Percentiles rank a stretch among this genome's conserved stretches.
These are phyloP conservation scores for Falco columbarius DNA, from an alignment of 2,797 vertebrate species.

Conservation along the genomic window DNA sequence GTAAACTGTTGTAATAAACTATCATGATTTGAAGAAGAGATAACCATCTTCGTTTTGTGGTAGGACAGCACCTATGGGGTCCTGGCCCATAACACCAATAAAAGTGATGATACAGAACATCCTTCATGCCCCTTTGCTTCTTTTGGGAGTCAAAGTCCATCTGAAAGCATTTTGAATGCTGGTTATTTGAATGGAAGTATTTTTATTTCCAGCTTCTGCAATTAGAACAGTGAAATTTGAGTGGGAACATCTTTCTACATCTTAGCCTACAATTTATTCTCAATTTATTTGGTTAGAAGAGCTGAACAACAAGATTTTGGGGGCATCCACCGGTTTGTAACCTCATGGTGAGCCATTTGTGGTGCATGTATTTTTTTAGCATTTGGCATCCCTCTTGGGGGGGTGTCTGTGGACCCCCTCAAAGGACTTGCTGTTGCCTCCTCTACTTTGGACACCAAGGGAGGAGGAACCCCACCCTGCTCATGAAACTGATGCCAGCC, in stretches of 20 bases:
- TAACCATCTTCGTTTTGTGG: not conserved
- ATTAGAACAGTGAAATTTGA: constrained; percentile 52
- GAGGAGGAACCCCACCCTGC: not conserved
- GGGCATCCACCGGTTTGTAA: not conserved
- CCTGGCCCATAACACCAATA: not conserved
- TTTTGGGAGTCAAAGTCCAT: constrained; percentile 15
- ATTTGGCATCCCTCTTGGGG: not conserved
- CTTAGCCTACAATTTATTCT: constrained; percentile 36
- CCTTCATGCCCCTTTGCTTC: not conserved
- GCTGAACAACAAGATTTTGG: not conserved
- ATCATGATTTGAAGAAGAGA: not conserved
- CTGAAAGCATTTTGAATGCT: constrained; percentile 23
- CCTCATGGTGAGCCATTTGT: not conserved
- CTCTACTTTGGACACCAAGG: not conserved
- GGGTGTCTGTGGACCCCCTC: not conserved
- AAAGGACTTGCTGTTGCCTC: not conserved
- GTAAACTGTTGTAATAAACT: constrained; percentile 45
- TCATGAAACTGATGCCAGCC: not conserved
- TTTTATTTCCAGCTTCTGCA: constrained; percentile 62
- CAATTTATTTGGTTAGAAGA: constrained; percentile 1
- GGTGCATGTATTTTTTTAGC: not conserved
- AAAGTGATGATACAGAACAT: not conserved
- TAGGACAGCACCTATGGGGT: constrained; percentile 32
- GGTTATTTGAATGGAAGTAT: constrained; percentile 43
- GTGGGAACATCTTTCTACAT: constrained; percentile 22